A percentile compares a stretch with the other conserved stretches of the same genome.
These are phyloP conservation scores for Ptychadena robeensis DNA, from an alignment of 2,797 vertebrate species.

Conservation along the genomic window DNA sequence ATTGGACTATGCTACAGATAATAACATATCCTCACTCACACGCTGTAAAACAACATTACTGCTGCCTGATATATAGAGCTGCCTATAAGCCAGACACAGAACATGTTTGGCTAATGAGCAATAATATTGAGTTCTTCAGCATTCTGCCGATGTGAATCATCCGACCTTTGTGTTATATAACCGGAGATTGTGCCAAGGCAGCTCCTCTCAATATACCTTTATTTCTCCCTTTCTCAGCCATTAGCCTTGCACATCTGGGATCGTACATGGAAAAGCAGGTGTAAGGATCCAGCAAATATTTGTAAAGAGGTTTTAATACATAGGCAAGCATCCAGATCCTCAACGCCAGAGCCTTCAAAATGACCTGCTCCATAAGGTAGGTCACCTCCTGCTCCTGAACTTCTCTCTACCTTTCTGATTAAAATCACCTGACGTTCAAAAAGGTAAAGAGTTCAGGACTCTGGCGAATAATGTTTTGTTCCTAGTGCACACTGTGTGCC, in stretches of 20 bases:
- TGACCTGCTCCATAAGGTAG: background rate
- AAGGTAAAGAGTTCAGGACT: background rate
- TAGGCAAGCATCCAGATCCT: constrained; percentile 56
- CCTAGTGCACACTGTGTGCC: background rate
- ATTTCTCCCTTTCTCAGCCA: constrained; percentile 23
- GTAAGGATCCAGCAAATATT: constrained; percentile 42
- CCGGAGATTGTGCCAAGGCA: background rate
- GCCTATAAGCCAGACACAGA: constrained; percentile 12
- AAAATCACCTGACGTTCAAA: background rate
- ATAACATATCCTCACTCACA: background rate
- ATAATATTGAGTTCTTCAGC: background rate
- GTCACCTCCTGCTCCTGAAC: background rate
- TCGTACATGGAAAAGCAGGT: constrained; percentile 38
- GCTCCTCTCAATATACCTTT: constrained; percentile 8
- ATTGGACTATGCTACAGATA: constrained; percentile 1
- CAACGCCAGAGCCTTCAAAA: constrained; percentile 16
- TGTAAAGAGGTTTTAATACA: constrained; percentile 50
- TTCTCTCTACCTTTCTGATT: constrained; percentile 1
- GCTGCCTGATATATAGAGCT: background rate
- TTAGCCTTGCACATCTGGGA: constrained; percentile 42
- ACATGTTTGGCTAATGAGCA: constrained; percentile 21
- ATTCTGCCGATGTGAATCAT: constrained; percentile 9
- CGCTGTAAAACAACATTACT: constrained; percentile 6
- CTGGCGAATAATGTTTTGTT: background rate
- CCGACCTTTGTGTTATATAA: background rate